Base-by-base conservation (phyloP, 2,888 invertebrate species). In the Arctia plantaginis region DNA sequence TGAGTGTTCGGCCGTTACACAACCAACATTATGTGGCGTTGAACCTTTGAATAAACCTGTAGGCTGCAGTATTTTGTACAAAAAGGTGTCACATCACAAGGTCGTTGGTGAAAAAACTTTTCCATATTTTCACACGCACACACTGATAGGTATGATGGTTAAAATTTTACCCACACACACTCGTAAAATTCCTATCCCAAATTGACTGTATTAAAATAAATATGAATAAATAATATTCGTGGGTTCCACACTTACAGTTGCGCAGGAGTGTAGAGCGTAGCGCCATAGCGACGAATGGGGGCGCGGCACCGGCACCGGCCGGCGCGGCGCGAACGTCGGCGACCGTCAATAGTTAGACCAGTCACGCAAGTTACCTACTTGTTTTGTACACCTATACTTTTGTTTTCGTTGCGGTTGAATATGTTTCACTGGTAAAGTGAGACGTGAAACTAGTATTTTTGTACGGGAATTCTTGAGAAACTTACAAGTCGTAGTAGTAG, bases 181-280 rank as follows among this genome's bases (percentile, higher is more conserved):
- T 0, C 20, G 10, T 8, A 27, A 59, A 4, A 6, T 3, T 27
- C 13, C 59, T 15, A 62, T 15, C 15, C 13, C 30, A 1, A 27
- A 27, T 30, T 6, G 59, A 13, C 13, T 30, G 27, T 30, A 30
- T 27, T 15, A 30, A 62, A 30, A 47, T 47, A 30, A 62, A 20
- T 41, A 27, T 66, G 62, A 35, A 66, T 69, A 65, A 65, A 71
- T 64, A 27, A 73, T 65, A 33, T 20, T 35, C 65, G 59, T 66
- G 35, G n/a, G n/a, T 62, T 59, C 23, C n/a, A 62, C 70, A 86
- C 87, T 90, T 89, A 95, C 95, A 92, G 87, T 88, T 92, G 92
- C 95, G 94, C 91, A 95, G 92, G 91, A 95, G 94, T 91, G 90
- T 91, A 78, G 94, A 89, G 85, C 94, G 93, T 81, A 93, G 88